Evolutionary conservation across 2,888 invertebrate species (phyloP).

Genomic region (Lasiommata megera): DNA sequence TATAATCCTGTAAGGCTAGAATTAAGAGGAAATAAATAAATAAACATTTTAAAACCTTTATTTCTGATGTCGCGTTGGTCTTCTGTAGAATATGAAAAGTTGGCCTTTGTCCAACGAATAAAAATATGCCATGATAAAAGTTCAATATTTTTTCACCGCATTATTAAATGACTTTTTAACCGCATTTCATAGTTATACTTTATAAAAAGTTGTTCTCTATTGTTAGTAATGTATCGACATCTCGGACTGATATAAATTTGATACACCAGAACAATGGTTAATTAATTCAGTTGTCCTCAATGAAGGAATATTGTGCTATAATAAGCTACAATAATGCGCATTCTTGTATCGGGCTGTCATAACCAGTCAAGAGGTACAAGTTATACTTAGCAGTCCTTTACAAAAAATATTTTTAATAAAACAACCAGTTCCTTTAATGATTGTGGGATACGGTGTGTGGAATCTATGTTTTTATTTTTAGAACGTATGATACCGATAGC

Average conservation of each 20-base stretch:
- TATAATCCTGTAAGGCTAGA: no score
- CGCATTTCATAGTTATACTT: not conserved
- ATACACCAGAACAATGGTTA: constrained; percentile 41
- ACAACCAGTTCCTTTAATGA: constrained; percentile 7
- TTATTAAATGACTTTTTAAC: constrained; percentile 3
- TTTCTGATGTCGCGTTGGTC: no score
- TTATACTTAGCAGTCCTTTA: constrained; percentile 33
- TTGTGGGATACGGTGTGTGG: not conserved
- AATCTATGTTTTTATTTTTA: not conserved
- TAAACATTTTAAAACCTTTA: no score
- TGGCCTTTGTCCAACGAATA: no score
- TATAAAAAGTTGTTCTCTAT: constrained; percentile 14
- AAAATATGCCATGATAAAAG: not conserved
- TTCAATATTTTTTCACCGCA: constrained; percentile 13
- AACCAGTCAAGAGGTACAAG: constrained; percentile 49
- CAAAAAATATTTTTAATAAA: not conserved
- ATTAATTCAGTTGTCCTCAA: constrained; percentile 43
- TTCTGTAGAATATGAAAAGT: no score
- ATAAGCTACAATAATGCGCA: constrained; percentile 53
- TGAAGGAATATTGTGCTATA: constrained; percentile 43
- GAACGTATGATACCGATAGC: not conserved
- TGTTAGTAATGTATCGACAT: constrained; percentile 20
- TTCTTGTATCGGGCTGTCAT: constrained; percentile 53
- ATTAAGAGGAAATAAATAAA: no score
- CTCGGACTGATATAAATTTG: constrained; percentile 31